These are phyloP conservation scores for Morus bassanus DNA, from an alignment of 2,797 vertebrate species.

Conservation along the genomic window DNA sequence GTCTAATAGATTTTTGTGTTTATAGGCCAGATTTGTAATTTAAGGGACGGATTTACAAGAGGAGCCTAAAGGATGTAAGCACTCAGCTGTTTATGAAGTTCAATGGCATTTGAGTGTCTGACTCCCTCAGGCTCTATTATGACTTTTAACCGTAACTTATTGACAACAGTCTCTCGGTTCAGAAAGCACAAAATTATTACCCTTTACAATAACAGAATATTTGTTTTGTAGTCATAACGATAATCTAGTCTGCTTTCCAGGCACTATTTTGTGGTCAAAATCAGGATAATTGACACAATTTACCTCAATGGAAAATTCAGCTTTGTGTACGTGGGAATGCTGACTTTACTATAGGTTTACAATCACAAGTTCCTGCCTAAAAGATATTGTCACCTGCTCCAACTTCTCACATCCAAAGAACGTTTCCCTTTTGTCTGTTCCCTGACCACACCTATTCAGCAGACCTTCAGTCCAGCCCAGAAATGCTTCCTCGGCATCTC, in stretches of 20 bases:
- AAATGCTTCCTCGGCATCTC: neutral
- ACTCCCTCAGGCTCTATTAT: neutral
- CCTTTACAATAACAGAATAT: neutral
- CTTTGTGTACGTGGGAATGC: neutral
- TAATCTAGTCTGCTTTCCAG: neutral
- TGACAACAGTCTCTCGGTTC: constrained; percentile 24
- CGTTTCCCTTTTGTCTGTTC: neutral
- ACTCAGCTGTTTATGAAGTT: constrained; percentile 48
- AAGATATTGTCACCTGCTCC: neutral
- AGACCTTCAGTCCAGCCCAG: neutral
- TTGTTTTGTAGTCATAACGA: neutral
- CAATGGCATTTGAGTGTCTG: constrained; percentile 45
- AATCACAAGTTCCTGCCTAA: neutral
- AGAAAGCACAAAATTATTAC: constrained; percentile 46
- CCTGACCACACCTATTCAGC: neutral
- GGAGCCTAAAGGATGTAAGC: constrained; percentile 19
- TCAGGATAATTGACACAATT: neutral
- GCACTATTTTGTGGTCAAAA: neutral
- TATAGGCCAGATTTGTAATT: constrained; percentile 28
- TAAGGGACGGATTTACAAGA: constrained; percentile 13
- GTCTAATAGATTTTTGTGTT: constrained; percentile 22
- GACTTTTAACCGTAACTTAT: neutral
- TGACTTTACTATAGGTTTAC: neutral
- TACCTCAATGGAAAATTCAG: neutral
- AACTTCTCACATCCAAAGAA: neutral